Evolutionary conservation across 2,888 invertebrate species (phyloP).

Genomic region (Mimas tiliae): DNA sequence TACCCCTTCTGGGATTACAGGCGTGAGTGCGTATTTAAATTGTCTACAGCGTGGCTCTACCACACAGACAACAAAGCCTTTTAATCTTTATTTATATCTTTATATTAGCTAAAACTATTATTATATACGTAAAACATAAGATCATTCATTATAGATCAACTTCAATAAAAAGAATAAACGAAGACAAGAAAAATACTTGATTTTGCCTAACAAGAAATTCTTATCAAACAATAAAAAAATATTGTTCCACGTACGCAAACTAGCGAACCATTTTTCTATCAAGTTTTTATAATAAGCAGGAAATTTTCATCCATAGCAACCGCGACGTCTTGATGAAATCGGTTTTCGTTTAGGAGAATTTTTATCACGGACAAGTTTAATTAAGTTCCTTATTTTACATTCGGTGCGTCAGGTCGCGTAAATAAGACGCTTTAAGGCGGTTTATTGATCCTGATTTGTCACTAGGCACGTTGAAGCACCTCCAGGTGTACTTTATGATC

Average conservation of each 20-base stretch:
- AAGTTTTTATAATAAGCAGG: conserved; percentile 24
- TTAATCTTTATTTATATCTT: no score
- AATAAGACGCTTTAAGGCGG: conserved; percentile 43
- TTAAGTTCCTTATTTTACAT: conserved; percentile 41
- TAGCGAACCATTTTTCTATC: conserved; percentile 5
- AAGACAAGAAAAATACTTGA: background rate
- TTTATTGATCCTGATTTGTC: conserved; percentile 42
- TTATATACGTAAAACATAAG: no score
- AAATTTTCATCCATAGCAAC: conserved; percentile 27
- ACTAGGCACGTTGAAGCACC: conserved; percentile 21
- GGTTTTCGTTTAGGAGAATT: conserved; percentile 35
- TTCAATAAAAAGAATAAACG: no score
- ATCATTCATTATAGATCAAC: background rate
- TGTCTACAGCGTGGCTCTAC: no score
- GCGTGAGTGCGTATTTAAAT: no score
- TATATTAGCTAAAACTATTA: background rate
- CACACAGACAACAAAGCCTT: no score
- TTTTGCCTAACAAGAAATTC: background rate
- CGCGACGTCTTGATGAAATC: conserved; percentile 28
- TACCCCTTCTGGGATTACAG: no score
- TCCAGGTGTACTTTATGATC: conserved; percentile 51
- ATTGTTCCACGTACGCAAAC: background rate
- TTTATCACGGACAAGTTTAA: conserved; percentile 38
- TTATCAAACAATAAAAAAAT: background rate
- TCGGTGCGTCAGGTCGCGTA: conserved; percentile 37